Percentiles rank a stretch among this genome's conserved stretches.
Evolutionary conservation across 2,113 vertebrate genomes (phyloP).

Genomic region (Pao palembangensis): DNA sequence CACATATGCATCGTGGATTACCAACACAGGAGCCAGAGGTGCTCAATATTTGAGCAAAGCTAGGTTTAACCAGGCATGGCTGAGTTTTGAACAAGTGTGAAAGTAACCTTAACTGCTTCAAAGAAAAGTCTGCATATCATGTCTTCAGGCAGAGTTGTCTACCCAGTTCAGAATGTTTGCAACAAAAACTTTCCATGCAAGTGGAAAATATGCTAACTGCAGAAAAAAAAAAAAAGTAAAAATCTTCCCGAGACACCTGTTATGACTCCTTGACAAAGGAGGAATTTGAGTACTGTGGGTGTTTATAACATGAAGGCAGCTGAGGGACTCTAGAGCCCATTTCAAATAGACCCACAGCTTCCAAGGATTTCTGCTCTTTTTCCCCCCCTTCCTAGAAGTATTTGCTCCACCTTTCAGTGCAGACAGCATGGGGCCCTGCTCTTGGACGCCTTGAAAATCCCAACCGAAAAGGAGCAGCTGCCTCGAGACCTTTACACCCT

Average conservation of each 20-base stretch:
- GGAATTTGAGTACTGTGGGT: constrained; percentile 70
- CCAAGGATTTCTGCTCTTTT: constrained; percentile 51
- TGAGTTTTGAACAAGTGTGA: constrained; percentile 62
- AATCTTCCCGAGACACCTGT: constrained; percentile 68
- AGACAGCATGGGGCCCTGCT: constrained; percentile 64
- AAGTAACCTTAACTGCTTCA: constrained; percentile 70
- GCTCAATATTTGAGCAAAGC: constrained; percentile 45
- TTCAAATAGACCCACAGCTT: constrained; percentile 67
- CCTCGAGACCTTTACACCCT: constrained; percentile 68
- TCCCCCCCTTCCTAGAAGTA: constrained; percentile 48
- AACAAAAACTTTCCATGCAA: constrained; percentile 67
- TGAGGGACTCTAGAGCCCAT: constrained; percentile 66
- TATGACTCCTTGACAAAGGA: constrained; percentile 71
- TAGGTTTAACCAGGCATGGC: constrained; percentile 56
- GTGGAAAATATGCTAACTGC: constrained; percentile 71
- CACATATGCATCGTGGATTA: constrained; percentile 52
- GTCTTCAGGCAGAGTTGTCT: constrained; percentile 57
- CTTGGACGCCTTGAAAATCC: constrained; percentile 64
- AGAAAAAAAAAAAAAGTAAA: constrained; percentile 40
- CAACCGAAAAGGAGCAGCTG: constrained; percentile 71
- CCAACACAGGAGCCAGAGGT: constrained; percentile 51
- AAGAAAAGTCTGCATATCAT: constrained; percentile 63
- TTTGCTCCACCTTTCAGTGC: constrained; percentile 70
- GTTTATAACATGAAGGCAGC: constrained; percentile 71
- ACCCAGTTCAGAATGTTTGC: constrained; percentile 58